Percentiles rank a stretch among this genome's conserved stretches.
phyloP scores from a whole-genome alignment of 2,113 vertebrate genomes.

The Crotophaga sulcirostris region DNA sequence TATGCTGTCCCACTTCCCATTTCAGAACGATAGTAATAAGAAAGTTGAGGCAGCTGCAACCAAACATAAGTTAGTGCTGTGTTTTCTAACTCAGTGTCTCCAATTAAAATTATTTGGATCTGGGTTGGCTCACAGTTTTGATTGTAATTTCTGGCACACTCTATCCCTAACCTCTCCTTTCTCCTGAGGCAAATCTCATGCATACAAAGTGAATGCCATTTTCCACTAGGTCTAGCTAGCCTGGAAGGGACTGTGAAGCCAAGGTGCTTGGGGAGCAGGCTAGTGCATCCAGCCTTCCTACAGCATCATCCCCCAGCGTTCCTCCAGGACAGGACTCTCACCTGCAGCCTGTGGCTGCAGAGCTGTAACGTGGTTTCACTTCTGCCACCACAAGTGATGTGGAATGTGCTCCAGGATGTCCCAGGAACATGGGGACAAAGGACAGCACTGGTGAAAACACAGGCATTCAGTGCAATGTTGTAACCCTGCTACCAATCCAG shows the following conservation, averaged over 20 bases:
- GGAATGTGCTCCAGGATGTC: neutral
- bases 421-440: fast-evolving
- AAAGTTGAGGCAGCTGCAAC: neutral
- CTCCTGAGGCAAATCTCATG: neutral
- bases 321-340: neutral
- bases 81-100: neutral
- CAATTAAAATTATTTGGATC: neutral
- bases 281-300: neutral
- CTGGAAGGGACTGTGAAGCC: neutral
- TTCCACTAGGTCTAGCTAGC: neutral
- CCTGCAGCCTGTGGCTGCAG: neutral
- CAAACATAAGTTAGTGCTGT: neutral
- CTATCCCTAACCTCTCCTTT: neutral
- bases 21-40: neutral
- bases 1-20: neutral
- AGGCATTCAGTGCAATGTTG: neutral
- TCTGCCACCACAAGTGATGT: fast-evolving
- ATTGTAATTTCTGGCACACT: neutral
- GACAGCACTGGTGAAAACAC: neutral
- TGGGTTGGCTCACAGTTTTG: neutral
- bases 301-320: fast-evolving
- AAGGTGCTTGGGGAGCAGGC: neutral
- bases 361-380: fast-evolving
- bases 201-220: neutral
- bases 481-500: fast-evolving